phyloP scores from a whole-genome alignment of 2,113 vertebrate species.

The Ceyx margarethae region DNA sequence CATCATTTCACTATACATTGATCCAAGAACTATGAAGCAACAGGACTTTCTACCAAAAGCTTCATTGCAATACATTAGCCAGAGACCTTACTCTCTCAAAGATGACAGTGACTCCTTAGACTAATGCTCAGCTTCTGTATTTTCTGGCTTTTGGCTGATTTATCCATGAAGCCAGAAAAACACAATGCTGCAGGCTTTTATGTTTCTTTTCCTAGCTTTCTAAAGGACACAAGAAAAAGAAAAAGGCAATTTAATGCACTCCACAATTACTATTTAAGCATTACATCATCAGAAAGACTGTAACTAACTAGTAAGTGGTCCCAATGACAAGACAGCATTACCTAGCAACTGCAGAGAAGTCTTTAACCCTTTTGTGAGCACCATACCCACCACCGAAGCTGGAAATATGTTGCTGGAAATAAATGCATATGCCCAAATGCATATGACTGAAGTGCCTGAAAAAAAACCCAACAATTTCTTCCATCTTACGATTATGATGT shows the following conservation, averaged over 20 bases:
- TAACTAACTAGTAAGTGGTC: slow-evolving; percentile 41
- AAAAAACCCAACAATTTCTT: not conserved
- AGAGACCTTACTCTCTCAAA: not conserved
- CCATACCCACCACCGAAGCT: not conserved
- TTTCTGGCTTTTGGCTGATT: slow-evolving; percentile 20
- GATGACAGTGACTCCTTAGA: slow-evolving; percentile 16
- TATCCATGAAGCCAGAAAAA: slow-evolving; percentile 22
- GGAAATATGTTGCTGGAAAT: not conserved
- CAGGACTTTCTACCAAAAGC: not conserved
- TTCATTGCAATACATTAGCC: not conserved
- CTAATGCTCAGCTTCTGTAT: slow-evolving; percentile 16
- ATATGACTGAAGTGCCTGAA: not conserved
- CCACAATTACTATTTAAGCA: slow-evolving; percentile 35
- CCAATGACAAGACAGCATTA: slow-evolving; percentile 46
- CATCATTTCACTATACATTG: not conserved
- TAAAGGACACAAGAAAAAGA: slow-evolving; percentile 29
- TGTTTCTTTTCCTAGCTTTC: slow-evolving; percentile 49
- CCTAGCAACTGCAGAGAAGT: slow-evolving; percentile 57
- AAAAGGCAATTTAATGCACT: slow-evolving; percentile 23
- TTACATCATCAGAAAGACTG: slow-evolving; percentile 59
- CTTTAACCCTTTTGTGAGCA: slow-evolving; percentile 49
- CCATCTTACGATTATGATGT: not conserved
- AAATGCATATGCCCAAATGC: not conserved
- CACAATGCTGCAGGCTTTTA: not conserved
- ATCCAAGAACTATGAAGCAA: not conserved